phyloP scores from a whole-genome alignment of 37 sponge, comb jelly and placozoan species.

The Diacarnus erythraeanus region DNA sequence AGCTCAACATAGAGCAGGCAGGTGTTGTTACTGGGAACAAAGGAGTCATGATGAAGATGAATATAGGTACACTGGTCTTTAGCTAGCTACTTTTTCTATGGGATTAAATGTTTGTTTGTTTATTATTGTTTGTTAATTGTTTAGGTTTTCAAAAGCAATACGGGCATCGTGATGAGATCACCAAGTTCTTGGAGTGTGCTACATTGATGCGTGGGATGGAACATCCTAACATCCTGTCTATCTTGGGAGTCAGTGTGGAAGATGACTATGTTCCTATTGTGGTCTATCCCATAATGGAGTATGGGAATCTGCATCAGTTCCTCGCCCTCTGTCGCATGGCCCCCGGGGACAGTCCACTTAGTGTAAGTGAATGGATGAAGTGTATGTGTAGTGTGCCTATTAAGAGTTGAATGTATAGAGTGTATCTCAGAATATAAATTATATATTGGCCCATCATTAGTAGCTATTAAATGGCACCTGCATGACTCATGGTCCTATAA shows the following conservation, averaged over 20 bases:
- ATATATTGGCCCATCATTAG: neutral
- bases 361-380: constrained; percentile 17
- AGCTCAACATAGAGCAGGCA: constrained; percentile 16
- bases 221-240: constrained; percentile 58
- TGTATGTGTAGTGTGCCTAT: no score
- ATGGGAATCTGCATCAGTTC: constrained; percentile 64
- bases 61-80: constrained; percentile 35
- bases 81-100: no score
- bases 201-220: constrained; percentile 52
- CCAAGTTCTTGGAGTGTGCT: constrained; percentile 58
- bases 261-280: constrained; percentile 69
- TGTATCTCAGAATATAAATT: no score
- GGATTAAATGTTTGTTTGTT: no score
- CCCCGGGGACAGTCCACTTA: constrained; percentile 30
- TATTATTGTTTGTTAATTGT: no score
- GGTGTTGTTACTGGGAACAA: constrained; percentile 12
- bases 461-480: no score
- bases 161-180: constrained; percentile 53
- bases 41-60: constrained; percentile 50
- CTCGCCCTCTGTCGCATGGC: constrained; percentile 40
- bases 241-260: constrained; percentile 64
- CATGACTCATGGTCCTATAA: no score
- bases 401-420: no score
- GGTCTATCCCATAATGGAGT: constrained; percentile 59
- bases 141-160: constrained; percentile 24